phyloP scores from a whole-genome alignment of 2,113 vertebrate species.

The Zapus hudsonius region DNA sequence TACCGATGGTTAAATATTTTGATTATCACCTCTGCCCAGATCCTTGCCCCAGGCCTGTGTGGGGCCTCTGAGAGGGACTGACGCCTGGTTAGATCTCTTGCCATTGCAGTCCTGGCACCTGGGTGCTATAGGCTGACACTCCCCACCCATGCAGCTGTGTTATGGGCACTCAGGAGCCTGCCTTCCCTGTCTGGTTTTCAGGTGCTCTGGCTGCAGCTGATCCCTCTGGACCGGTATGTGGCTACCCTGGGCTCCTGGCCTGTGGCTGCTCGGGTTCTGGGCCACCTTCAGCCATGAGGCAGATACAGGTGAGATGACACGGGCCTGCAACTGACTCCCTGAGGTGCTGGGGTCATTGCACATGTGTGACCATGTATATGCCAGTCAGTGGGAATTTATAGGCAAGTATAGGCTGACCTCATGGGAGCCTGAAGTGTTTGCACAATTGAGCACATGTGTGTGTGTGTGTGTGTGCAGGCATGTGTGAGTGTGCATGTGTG shows the following conservation, averaged over 20 bases:
- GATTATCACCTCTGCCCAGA: slow-evolving; percentile 34
- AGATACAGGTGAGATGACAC: slow-evolving; percentile 68
- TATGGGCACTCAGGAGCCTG: neutral
- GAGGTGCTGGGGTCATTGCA: neutral
- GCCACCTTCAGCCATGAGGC: slow-evolving; percentile 66
- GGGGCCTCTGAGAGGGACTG: slow-evolving; percentile 13
- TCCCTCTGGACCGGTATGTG: slow-evolving; percentile 76
- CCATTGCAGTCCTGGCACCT: neutral
- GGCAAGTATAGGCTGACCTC: neutral
- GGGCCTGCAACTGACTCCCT: neutral
- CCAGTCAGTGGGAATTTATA: neutral
- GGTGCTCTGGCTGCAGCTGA: slow-evolving; percentile 51
- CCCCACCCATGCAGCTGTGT: neutral
- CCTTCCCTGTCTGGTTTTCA: slow-evolving; percentile 63
- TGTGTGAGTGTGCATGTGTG: neutral
- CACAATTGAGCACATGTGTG: neutral
- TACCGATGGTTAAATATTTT: slow-evolving; percentile 71
- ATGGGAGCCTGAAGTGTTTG: neutral
- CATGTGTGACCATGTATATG: neutral
- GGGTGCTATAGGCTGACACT: neutral
- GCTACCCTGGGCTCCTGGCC: slow-evolving; percentile 68
- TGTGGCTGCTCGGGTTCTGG: slow-evolving; percentile 74
- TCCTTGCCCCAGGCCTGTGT: neutral
- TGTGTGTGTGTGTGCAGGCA: neutral
- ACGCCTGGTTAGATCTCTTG: neutral